phyloP scores from a whole-genome alignment of 2,113 vertebrate species.

The Nibea albiflora region DNA sequence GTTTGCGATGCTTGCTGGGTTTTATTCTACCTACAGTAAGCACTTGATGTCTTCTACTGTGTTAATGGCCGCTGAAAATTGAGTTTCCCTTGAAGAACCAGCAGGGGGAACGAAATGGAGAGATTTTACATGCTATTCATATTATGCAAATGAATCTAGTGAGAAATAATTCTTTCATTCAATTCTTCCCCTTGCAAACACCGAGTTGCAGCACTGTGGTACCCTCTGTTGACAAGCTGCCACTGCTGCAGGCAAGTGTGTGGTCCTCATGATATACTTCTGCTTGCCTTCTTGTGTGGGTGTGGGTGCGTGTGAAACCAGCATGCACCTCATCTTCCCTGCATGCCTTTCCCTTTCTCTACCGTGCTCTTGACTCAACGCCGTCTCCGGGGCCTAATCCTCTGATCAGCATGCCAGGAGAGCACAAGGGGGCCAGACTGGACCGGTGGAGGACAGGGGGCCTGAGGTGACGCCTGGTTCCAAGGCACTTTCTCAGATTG shows the following conservation, averaged over 20 bases:
- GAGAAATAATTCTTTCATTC: too few relatives aligned
- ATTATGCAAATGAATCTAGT: too few relatives aligned
- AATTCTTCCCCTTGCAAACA: neutral
- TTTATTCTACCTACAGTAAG: neutral
- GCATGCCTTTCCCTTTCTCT: slow-evolving; percentile 71
- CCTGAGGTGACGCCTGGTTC: slow-evolving; percentile 46
- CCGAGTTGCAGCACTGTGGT: neutral
- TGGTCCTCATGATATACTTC: slow-evolving; percentile 5
- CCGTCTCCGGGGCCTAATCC: slow-evolving; percentile 79
- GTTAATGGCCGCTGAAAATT: neutral
- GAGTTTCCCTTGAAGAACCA: neutral
- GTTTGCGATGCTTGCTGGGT: neutral
- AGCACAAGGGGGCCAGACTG: slow-evolving; percentile 24
- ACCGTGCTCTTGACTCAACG: slow-evolving; percentile 75
- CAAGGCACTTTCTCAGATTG: slow-evolving; percentile 69
- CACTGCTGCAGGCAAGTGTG: slow-evolving; percentile 42
- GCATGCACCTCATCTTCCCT: slow-evolving; percentile 55
- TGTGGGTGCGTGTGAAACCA: slow-evolving; percentile 60
- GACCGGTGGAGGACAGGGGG: slow-evolving; percentile 38
- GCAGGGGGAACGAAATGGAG: neutral
- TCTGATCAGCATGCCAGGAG: slow-evolving; percentile 85
- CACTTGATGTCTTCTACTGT: neutral
- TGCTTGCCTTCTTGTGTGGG: slow-evolving; percentile 42
- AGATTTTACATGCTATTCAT: neutral
- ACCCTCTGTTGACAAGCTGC: slow-evolving; percentile 30